Conservation (phyloP, 2,113 vertebrate species). For the Salvelinus sp. region DNA sequence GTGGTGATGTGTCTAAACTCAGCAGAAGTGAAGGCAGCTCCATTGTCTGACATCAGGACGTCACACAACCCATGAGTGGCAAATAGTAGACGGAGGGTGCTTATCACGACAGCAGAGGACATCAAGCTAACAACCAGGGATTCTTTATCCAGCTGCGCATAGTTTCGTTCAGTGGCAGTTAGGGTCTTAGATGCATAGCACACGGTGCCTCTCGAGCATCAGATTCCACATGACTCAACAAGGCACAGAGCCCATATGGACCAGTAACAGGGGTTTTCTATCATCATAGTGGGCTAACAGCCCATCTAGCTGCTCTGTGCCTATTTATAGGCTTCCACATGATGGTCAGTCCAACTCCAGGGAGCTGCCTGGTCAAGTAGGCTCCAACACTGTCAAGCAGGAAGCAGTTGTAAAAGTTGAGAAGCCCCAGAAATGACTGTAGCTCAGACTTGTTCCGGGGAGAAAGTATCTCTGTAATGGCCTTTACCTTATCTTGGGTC, state of each 20-base stretch:
- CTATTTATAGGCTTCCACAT: neutral
- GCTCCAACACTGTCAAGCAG: neutral
- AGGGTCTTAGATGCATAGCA: constrained; percentile 12
- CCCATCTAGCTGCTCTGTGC: neutral
- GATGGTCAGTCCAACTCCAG: neutral
- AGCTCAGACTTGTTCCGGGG: too few relatives aligned
- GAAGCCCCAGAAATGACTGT: too few relatives aligned
- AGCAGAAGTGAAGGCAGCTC: neutral
- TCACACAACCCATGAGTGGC: neutral
- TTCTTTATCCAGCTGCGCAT: constrained; percentile 30
- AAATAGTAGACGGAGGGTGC: neutral
- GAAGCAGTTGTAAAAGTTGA: too few relatives aligned
- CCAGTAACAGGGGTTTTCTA: neutral
- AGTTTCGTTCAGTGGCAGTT: neutral
- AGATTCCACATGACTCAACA: neutral
- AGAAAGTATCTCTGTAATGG: too few relatives aligned
- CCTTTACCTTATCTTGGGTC: neutral
- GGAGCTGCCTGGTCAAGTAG: neutral
- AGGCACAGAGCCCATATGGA: neutral
- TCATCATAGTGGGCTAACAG: neutral
- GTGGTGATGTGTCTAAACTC: neutral
- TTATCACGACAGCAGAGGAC: neutral
- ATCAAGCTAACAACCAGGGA: neutral
- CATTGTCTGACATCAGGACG: neutral
- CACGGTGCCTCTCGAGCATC: constrained; percentile 11